Evolutionary conservation across 2,888 invertebrate genomes (phyloP).

Genomic region (Scaptomyza flava): DNA sequence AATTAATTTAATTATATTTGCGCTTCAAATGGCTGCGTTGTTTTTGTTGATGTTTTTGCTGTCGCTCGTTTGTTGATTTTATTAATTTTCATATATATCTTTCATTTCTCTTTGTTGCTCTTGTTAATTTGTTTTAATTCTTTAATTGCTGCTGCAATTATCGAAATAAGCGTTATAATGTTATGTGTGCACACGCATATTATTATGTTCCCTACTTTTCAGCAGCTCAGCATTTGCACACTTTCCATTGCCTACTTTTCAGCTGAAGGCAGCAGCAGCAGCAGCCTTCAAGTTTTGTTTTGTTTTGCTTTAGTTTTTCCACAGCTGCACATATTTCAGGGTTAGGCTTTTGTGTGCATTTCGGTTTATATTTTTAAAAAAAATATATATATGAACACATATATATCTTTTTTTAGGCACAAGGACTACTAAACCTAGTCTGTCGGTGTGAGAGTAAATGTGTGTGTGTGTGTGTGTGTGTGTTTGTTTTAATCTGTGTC

Average conservation of each 20-base stretch:
- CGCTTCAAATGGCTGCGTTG: conserved; percentile 34
- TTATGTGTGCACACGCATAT: conserved; percentile 7
- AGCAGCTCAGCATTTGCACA: conserved; percentile 4
- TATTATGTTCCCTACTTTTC: conserved; percentile 24
- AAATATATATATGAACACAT: conserved; percentile 17
- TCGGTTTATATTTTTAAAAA: conserved; percentile 15
- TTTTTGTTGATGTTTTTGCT: conserved; percentile 10
- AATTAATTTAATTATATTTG: conserved; percentile 55
- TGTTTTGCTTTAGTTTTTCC: conserved; percentile 2
- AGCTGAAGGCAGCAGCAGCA: conserved; percentile 25
- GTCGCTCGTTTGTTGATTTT: conserved; percentile 12
- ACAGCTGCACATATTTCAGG: conserved; percentile 45
- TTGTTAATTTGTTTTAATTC: conserved; percentile 29
- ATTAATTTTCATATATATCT: conserved; percentile 25
- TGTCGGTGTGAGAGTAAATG: conserved; percentile 7
- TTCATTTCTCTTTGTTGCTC: conserved; percentile 24
- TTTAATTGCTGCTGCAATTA: conserved; percentile 32
- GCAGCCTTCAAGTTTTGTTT: conserved; percentile 43
- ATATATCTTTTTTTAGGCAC: conserved; percentile 44
- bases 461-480: not conserved
- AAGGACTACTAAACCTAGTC: conserved; percentile 39
- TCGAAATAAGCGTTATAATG: conserved; percentile 6
- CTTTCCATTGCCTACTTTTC: conserved; percentile 26
- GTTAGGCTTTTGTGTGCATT: conserved; percentile 57
- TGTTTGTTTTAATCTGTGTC: conserved; percentile 26